Conservation (phyloP, 2,797 vertebrate species). For the Benthosema pterotum region DNA sequence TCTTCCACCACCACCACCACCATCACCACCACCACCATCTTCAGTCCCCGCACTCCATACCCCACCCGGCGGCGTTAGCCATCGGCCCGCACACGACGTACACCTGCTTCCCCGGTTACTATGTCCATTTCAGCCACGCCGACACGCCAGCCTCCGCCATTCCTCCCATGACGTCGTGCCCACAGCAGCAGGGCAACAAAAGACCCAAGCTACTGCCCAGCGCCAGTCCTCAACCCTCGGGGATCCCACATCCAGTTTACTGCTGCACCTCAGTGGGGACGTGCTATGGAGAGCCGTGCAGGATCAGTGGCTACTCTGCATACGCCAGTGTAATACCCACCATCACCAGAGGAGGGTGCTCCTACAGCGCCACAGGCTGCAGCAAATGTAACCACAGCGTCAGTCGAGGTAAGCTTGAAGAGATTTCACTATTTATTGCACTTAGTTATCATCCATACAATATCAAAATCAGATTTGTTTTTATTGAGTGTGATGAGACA, state of each 20-base stretch:
- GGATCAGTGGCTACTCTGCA: slow-evolving; percentile 80
- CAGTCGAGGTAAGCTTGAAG: slow-evolving; percentile 87
- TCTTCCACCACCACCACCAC: slow-evolving; percentile 80
- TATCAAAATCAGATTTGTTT: not conserved
- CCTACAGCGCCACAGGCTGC: slow-evolving; percentile 79
- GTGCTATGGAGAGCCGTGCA: slow-evolving; percentile 87
- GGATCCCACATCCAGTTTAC: slow-evolving; percentile 89
- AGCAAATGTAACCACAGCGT: slow-evolving; percentile 86
- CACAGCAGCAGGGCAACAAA: slow-evolving; percentile 74
- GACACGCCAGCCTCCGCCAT: slow-evolving; percentile 69
- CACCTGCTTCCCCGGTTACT: slow-evolving; percentile 81
- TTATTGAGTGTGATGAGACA: no score
- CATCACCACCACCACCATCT: slow-evolving; percentile 73
- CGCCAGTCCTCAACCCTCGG: slow-evolving; percentile 81
- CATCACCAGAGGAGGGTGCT: slow-evolving; percentile 83
- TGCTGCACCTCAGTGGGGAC: slow-evolving; percentile 88
- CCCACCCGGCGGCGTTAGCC: slow-evolving; percentile 68
- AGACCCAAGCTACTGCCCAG: slow-evolving; percentile 82
- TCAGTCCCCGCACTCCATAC: slow-evolving; percentile 74
- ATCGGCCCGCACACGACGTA: slow-evolving; percentile 76
- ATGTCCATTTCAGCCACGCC: slow-evolving; percentile 80
- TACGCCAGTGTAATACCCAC: slow-evolving; percentile 85
- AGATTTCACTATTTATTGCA: not conserved
- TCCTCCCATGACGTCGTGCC: slow-evolving; percentile 73
- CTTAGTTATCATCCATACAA: slow-evolving; percentile 3